A percentile compares a stretch with the other conserved stretches of the same genome.
phyloP scores from a whole-genome alignment of 2,888 invertebrate genomes.

The Sarcophaga caerulescens region DNA sequence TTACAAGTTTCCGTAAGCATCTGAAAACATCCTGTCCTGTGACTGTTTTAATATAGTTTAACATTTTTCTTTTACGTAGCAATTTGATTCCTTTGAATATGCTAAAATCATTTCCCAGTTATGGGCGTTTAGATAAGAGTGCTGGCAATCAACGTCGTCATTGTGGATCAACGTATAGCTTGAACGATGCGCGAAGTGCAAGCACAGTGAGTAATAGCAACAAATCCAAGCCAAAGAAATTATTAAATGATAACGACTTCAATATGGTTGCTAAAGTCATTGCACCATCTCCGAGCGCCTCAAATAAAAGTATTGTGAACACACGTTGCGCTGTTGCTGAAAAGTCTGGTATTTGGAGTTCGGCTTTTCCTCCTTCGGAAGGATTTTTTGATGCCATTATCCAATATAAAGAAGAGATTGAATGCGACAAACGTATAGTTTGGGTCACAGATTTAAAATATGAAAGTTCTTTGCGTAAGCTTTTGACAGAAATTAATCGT shows the following conservation, averaged over 20 bases:
- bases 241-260: constrained; percentile 59
- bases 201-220: constrained; percentile 1
- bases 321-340: not conserved
- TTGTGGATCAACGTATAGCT: constrained; percentile 30
- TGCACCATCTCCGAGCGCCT: not conserved
- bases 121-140: constrained; percentile 36
- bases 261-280: constrained; percentile 53
- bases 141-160: constrained; percentile 8
- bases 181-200: constrained; percentile 38
- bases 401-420: constrained; percentile 68
- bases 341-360: constrained; percentile 64
- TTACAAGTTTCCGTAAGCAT: constrained; percentile 72
- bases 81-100: constrained; percentile 58
- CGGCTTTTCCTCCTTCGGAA: constrained; percentile 62
- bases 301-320: constrained; percentile 1
- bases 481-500: constrained; percentile 71
- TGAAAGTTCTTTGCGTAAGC: constrained; percentile 66
- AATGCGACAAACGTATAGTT: constrained; percentile 49
- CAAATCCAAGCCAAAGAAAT: constrained; percentile 50
- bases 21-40: too few relatives aligned
- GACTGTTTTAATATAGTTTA: too few relatives aligned
- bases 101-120: constrained; percentile 43
- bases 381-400: constrained; percentile 71
- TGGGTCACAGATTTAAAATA: constrained; percentile 72
- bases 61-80: not conserved